These are phyloP conservation scores for Apostichopus japonicus DNA, from an alignment of 35 echinoderm and acorn worm species.

Conservation along the genomic window DNA sequence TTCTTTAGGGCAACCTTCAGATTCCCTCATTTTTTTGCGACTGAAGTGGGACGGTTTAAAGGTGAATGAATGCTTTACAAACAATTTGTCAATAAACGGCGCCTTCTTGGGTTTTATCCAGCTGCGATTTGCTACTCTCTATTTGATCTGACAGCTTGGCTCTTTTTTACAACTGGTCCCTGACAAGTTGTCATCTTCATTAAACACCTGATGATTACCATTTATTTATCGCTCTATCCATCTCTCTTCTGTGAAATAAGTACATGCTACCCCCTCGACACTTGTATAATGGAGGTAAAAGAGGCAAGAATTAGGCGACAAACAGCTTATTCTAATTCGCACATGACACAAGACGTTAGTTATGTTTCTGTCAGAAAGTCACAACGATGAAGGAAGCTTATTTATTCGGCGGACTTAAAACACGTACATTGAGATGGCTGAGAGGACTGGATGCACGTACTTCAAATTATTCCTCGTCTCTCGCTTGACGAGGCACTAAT, in stretches of 20 bases:
- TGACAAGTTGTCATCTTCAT: slow-evolving; percentile 45
- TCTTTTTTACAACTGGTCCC: slow-evolving; percentile 29
- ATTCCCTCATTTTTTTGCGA: slow-evolving; percentile 28
- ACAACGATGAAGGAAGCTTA: slow-evolving; percentile 23
- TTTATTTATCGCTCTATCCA: slow-evolving; percentile 41
- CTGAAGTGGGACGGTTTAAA: slow-evolving; percentile 44
- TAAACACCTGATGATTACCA: slow-evolving; percentile 33
- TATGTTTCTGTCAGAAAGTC: slow-evolving; percentile 14
- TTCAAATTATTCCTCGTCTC: not conserved
- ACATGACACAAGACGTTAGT: slow-evolving; percentile 49
- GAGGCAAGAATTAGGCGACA: slow-evolving; percentile 37
- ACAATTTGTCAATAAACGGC: slow-evolving; percentile 31
- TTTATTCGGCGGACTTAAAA: not conserved
- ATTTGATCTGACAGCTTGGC: slow-evolving; percentile 28
- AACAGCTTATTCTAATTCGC: slow-evolving; percentile 40
- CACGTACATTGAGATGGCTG: not conserved
- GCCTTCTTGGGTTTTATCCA: slow-evolving; percentile 4
- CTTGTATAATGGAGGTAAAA: slow-evolving; percentile 46
- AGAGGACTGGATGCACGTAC: not conserved
- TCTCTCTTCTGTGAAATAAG: slow-evolving; percentile 37
- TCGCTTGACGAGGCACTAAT: not conserved
- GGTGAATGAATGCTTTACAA: slow-evolving; percentile 26
- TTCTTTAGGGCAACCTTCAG: not conserved
- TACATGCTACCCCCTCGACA: slow-evolving; percentile 36
- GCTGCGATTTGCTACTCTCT: not conserved